Base-by-base conservation (phyloP, 2,797 vertebrate species). In the Chiroxiphia lanceolata region DNA sequence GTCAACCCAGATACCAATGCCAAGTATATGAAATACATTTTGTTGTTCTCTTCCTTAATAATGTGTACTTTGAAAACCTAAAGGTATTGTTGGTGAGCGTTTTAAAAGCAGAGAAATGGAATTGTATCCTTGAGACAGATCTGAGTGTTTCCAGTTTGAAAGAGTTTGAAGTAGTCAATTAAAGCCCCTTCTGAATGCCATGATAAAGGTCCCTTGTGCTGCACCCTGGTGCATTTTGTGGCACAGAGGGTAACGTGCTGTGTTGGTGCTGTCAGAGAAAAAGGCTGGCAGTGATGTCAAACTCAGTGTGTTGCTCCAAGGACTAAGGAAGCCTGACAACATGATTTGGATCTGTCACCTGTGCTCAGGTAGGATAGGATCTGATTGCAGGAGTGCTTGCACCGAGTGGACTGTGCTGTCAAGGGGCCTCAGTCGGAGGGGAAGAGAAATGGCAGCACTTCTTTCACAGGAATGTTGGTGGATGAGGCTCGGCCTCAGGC, bases 161-260 rank as follows among this genome's bases (percentile, higher is more conserved):
- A 68, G 56, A 27, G 3, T 27, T 90, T 76, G 70, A 14, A 53
- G 29, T 5, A 67, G 48, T 65, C 33, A n/a, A 8, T 77, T 42
- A 26, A 77, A 89, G 17, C 9, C 17, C 3, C 9, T 67, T 70
- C 19, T 3, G 15, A 57, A 56, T 17, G 51, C 16, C 47, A 33
- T 27, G 17, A 45, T 10, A 2, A 16, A 42, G 40, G 15, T 67
- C 2, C 29, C 63, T 83, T 0, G 1, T 3, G 10, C 36, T 40
- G 53, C 5, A 10, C 15, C 42, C 27, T 11, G 36, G 23, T 8
- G 11, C 0, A 8, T 0, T 3, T 27, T 61, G 45, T 0, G 0
- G 18, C 34, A 9, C 59, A 47, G 48, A 29, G 53, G 18, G 33
- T 40, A 36, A 44, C 0, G 15, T 26, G 2, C 20, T 56, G 20